Evolutionary conservation across 2,113 vertebrate genomes (phyloP).

Genomic region (Acanthochromis polyacanthus): DNA sequence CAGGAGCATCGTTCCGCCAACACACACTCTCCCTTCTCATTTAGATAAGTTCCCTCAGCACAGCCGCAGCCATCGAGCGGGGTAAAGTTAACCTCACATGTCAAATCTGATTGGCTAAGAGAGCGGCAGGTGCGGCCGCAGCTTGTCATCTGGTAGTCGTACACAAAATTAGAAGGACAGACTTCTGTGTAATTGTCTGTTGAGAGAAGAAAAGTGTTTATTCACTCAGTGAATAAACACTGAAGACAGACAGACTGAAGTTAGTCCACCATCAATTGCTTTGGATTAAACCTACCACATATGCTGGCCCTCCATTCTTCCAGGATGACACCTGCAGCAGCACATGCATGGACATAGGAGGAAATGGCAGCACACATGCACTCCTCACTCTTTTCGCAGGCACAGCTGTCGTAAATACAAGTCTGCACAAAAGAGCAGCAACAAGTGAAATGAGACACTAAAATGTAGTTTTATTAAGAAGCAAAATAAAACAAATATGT

Average conservation of each 20-base stretch:
- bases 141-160: constrained; percentile 80
- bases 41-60: constrained; percentile 85
- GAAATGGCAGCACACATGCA: constrained; percentile 91
- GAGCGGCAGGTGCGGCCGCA: constrained; percentile 89
- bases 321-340: constrained; percentile 83
- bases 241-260: background rate
- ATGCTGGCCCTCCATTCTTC: constrained; percentile 82
- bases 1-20: constrained; percentile 86
- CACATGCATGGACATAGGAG: constrained; percentile 89
- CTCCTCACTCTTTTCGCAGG: constrained; percentile 89
- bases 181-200: constrained; percentile 84
- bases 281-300: constrained; percentile 80
- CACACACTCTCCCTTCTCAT: constrained; percentile 87
- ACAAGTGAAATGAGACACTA: background rate
- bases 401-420: constrained; percentile 92
- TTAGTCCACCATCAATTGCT: background rate
- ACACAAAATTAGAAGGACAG: constrained; percentile 88
- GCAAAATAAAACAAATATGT: background rate
- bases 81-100: constrained; percentile 84
- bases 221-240: background rate
- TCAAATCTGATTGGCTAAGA: constrained; percentile 85
- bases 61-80: constrained; percentile 93
- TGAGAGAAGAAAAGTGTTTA: constrained; percentile 23
- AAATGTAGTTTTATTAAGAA: background rate
- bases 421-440: constrained; percentile 76